phyloP scores from a whole-genome alignment of 2,888 invertebrate genomes.

The Agrotis exclamationis region DNA sequence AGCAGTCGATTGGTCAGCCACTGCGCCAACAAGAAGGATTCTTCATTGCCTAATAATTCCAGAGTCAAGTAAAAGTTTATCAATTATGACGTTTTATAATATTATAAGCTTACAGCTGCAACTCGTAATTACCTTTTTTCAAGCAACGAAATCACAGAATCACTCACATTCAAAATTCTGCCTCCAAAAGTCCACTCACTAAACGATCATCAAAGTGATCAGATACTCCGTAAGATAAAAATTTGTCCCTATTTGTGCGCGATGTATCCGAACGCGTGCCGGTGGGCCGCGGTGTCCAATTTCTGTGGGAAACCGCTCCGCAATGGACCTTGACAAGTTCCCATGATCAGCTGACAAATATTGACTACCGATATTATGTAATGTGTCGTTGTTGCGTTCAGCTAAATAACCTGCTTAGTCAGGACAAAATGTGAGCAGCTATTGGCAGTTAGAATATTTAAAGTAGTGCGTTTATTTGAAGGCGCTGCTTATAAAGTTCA shows the following conservation, averaged over 20 bases:
- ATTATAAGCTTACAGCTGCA: too few relatives aligned
- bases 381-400: slow-evolving; percentile 13
- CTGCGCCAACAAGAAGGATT: background rate
- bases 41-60: background rate
- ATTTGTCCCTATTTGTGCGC: slow-evolving; percentile 69
- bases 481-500: background rate
- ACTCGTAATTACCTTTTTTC: too few relatives aligned
- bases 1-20: too few relatives aligned
- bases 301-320: slow-evolving; percentile 85
- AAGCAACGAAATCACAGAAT: background rate
- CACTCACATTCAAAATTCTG: slow-evolving; percentile 11
- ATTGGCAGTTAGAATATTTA: background rate
- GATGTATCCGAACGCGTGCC: slow-evolving; percentile 71
- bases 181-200: background rate
- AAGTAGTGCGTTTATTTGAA: background rate
- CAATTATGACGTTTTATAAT: too few relatives aligned
- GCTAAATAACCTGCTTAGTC: background rate
- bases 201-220: slow-evolving; percentile 16
- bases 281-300: slow-evolving; percentile 76
- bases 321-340: slow-evolving; percentile 70
- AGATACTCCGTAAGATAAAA: slow-evolving; percentile 60
- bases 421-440: background rate
- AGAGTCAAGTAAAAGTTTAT: background rate
- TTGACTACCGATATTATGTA: slow-evolving; percentile 49
- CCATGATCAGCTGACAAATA: slow-evolving; percentile 65